Conservation (phyloP, 2,888 invertebrate species). For the Opisthograptis luteolata region DNA sequence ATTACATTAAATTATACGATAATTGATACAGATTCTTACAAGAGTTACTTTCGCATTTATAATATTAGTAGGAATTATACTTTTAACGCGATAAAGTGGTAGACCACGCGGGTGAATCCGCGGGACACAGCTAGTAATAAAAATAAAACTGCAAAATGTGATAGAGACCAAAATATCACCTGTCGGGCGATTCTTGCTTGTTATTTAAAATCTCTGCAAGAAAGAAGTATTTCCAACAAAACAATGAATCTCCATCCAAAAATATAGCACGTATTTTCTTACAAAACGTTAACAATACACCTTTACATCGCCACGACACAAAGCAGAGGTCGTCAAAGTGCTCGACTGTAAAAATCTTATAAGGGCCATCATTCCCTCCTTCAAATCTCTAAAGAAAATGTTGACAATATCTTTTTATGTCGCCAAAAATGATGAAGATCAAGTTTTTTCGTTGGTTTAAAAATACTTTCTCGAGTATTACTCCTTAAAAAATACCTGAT, state of each 20-base stretch:
- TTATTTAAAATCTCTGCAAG: too few species aligned
- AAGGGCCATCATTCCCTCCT: constrained; percentile 26
- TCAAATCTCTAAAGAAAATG: constrained; percentile 28
- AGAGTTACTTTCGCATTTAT: too few species aligned
- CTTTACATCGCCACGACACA: constrained; percentile 29
- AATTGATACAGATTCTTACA: too few species aligned
- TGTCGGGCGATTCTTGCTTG: too few species aligned
- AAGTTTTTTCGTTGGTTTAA: constrained; percentile 17
- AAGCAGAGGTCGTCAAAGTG: constrained; percentile 41
- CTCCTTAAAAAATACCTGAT: too few species aligned
- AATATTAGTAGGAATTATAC: too few species aligned
- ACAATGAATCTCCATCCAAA: constrained; percentile 6
- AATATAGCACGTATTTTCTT: background rate
- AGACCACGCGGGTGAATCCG: too few species aligned
- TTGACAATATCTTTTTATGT: constrained; percentile 33
- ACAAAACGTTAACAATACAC: constrained; percentile 30
- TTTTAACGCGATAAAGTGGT: too few species aligned
- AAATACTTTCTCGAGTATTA: background rate
- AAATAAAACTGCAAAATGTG: too few species aligned
- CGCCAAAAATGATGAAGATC: constrained; percentile 33
- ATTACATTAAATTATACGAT: too few species aligned
- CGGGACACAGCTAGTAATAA: too few species aligned
- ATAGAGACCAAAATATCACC: too few species aligned
- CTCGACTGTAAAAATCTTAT: constrained; percentile 23
- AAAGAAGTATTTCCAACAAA: constrained; percentile 1